These are phyloP conservation scores for Sitodiplosis mosellana DNA, from an alignment of 1,140 invertebrate species.

Conservation along the genomic window DNA sequence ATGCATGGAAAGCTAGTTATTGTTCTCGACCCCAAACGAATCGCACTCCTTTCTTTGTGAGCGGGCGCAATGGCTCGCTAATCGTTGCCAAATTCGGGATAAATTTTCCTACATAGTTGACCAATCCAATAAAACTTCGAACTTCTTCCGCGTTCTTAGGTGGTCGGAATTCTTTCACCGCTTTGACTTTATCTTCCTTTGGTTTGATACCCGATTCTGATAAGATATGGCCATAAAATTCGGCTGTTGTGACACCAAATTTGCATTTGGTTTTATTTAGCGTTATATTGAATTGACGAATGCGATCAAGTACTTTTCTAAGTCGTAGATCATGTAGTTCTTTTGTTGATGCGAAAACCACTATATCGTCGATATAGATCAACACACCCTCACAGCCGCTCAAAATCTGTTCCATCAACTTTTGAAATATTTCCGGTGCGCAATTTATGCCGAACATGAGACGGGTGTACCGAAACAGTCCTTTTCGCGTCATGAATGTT, in stretches of 20 bases:
- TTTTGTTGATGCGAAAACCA: constrained; percentile 11
- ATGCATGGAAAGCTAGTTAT: constrained; percentile 4
- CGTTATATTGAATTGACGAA: constrained; percentile 7
- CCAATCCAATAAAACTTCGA: too few species aligned
- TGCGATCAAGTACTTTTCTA: constrained; percentile 9
- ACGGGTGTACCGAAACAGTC: constrained; percentile 19
- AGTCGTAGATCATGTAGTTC: constrained; percentile 11
- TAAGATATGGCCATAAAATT: constrained; percentile 14
- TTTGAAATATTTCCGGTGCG: too few species aligned
- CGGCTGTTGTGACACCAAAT: constrained; percentile 10
- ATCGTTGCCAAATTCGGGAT: constrained; percentile 15
- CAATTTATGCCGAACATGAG: too few species aligned
- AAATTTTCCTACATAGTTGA: too few species aligned
- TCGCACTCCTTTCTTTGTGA: constrained; percentile 7
- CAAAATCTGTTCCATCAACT: constrained; percentile 16
- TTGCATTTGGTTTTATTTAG: constrained; percentile 13
- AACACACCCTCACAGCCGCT: constrained; percentile 10
- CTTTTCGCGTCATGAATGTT: constrained; percentile 18
- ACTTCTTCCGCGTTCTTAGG: too few species aligned
- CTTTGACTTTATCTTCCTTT: constrained; percentile 5
- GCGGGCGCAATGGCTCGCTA: constrained; percentile 11
- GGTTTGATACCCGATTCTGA: constrained; percentile 10
- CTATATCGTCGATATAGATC: constrained; percentile 18
- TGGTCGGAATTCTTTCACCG: constrained; percentile 7
- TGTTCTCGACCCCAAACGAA: constrained; percentile 6